Conservation (phyloP, 2,797 vertebrate species). For the Morus bassanus region DNA sequence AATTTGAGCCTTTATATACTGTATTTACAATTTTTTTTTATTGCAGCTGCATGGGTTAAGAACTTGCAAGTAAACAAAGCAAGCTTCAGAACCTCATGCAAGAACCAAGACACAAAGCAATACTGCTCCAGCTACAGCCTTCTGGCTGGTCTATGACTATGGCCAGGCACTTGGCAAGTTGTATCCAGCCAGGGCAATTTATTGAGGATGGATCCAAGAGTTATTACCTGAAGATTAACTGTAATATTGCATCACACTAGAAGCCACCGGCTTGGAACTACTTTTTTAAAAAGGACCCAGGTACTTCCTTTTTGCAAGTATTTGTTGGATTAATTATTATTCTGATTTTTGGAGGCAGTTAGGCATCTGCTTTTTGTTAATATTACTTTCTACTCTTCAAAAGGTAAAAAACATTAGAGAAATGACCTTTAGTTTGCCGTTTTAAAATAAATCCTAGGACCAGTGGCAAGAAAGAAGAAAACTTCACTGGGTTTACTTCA, state of each 20-base stretch:
- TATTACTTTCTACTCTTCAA: not conserved
- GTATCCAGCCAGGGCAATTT: not conserved
- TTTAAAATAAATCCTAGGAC: not conserved
- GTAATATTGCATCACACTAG: not conserved
- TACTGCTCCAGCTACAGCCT: not conserved
- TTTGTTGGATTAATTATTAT: not conserved
- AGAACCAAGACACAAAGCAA: not conserved
- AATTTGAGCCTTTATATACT: not conserved
- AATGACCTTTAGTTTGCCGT: not conserved
- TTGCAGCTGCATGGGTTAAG: not conserved
- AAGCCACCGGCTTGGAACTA: not conserved
- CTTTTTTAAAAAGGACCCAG: not conserved
- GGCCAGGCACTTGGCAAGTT: not conserved
- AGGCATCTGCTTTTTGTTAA: not conserved
- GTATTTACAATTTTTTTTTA: not conserved
- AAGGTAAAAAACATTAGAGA: not conserved
- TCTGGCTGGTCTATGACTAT: not conserved
- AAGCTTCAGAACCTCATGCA: not conserved
- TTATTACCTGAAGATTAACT: not conserved
- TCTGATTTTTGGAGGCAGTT: not conserved
- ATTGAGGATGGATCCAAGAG: not conserved
- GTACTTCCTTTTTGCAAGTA: not conserved
- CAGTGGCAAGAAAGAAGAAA: too few species aligned
- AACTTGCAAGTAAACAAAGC: not conserved
- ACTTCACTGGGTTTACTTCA: not conserved